These are phyloP conservation scores for Drosophila murphyi DNA, from an alignment of 1,140 invertebrate species.

Conservation along the genomic window DNA sequence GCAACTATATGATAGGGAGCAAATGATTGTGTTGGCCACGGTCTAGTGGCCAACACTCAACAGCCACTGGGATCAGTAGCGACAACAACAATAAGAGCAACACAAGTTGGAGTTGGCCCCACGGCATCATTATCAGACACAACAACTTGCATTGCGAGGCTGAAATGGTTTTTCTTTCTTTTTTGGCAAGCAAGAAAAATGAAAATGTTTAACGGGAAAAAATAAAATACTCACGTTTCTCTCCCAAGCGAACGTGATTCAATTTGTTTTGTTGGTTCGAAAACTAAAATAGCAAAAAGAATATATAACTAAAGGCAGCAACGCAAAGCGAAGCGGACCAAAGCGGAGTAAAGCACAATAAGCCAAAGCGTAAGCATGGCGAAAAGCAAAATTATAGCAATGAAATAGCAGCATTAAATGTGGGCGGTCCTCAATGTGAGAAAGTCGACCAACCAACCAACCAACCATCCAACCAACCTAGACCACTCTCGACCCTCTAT, in stretches of 20 bases:
- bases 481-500: neutral
- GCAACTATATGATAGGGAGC: constrained; percentile 37
- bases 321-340: constrained; percentile 34
- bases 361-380: constrained; percentile 35
- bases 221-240: constrained; percentile 82
- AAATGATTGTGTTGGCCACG: constrained; percentile 68
- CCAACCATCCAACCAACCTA: neutral
- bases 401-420: constrained; percentile 48
- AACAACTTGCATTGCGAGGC: constrained; percentile 61
- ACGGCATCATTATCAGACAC: constrained; percentile 74
- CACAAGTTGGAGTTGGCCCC: constrained; percentile 46
- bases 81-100: constrained; percentile 41
- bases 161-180: constrained; percentile 30
- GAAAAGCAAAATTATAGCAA: constrained; percentile 42
- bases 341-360: constrained; percentile 27
- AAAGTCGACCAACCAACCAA: neutral
- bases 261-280: constrained; percentile 83
- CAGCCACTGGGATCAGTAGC: constrained; percentile 30
- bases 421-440: constrained; percentile 26
- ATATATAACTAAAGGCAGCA: constrained; percentile 61
- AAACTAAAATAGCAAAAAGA: constrained; percentile 78
- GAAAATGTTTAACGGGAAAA: constrained; percentile 82
- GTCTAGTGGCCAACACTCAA: constrained; percentile 64
- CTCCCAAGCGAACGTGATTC: constrained; percentile 78
- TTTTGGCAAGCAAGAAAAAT: constrained; percentile 63